phyloP scores from a whole-genome alignment of 2,888 invertebrate genomes.

The Neoaliturus tenellus region DNA sequence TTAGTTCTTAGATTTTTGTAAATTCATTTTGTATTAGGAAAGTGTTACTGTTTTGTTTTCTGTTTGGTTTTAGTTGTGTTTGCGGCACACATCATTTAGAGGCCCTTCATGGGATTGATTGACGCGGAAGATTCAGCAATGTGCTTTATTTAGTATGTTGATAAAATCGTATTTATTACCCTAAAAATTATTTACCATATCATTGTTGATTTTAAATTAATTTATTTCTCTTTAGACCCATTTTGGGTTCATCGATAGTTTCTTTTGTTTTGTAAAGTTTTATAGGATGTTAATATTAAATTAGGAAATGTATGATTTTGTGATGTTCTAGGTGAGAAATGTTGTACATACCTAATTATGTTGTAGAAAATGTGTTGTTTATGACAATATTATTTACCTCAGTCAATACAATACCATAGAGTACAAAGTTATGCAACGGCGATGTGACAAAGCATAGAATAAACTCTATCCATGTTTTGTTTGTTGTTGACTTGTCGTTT shows the following conservation, averaged over 20 bases:
- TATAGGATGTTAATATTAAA: conserved; percentile 27
- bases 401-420: conserved; percentile 35
- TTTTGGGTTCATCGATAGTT: background rate
- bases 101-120: background rate
- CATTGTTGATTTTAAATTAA: background rate
- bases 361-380: conserved; percentile 47
- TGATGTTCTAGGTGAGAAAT: background rate
- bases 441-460: conserved; percentile 31
- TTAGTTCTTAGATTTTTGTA: conserved; percentile 31
- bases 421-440: conserved; percentile 38
- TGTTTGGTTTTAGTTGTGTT: background rate
- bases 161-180: background rate
- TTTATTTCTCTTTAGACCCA: background rate
- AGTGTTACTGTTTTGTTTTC: conserved; percentile 48
- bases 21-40: conserved; percentile 43
- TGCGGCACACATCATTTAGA: background rate
- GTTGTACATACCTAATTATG: conserved; percentile 37
- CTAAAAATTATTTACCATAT: conserved; percentile 7
- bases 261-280: conserved; percentile 24
- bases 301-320: conserved; percentile 20
- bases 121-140: background rate
- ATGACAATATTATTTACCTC: conserved; percentile 51
- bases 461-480: conserved; percentile 24
- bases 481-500: conserved; percentile 41
- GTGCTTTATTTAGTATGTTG: background rate